Evolutionary conservation across 2,888 invertebrate species (phyloP).

Genomic region (Ophion obscuratus): DNA sequence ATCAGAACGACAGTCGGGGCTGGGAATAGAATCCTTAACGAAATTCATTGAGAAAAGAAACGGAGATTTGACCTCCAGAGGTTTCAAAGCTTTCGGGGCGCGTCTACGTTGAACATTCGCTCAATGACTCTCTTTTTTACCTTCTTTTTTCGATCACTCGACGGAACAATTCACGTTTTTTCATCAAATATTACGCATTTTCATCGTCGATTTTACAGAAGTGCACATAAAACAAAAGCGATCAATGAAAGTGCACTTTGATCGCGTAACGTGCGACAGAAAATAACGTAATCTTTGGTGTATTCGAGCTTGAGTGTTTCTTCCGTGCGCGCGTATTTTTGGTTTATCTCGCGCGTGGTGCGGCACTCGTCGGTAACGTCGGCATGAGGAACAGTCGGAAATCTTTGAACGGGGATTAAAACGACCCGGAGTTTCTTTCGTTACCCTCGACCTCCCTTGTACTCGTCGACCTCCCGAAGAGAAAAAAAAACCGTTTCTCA

Average conservation of each 20-base stretch:
- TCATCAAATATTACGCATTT: not conserved
- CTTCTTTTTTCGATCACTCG: not conserved
- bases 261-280: not conserved
- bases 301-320: slow-evolving; percentile 42
- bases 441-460: not conserved
- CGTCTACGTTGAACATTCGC: slow-evolving; percentile 5
- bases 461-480: not conserved
- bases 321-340: not conserved
- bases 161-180: not conserved
- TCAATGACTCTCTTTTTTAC: slow-evolving; percentile 11
- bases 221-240: slow-evolving; percentile 2
- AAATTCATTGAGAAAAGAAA: slow-evolving; percentile 30
- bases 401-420: slow-evolving; percentile 42
- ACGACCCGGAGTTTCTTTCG: not conserved
- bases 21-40: slow-evolving; percentile 30
- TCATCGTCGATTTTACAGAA: not conserved
- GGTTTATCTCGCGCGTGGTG: slow-evolving; percentile 39
- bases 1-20: slow-evolving; percentile 33
- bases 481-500: slow-evolving; percentile 13
- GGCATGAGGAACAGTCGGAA: slow-evolving; percentile 27
- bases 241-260: not conserved
- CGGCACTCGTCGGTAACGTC: slow-evolving; percentile 9
- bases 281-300: slow-evolving; percentile 11
- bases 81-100: not conserved
- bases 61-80: not conserved